Conservation (phyloP, 92 coral and sea anemone species). For the Umimayanthus chanpuru region DNA sequence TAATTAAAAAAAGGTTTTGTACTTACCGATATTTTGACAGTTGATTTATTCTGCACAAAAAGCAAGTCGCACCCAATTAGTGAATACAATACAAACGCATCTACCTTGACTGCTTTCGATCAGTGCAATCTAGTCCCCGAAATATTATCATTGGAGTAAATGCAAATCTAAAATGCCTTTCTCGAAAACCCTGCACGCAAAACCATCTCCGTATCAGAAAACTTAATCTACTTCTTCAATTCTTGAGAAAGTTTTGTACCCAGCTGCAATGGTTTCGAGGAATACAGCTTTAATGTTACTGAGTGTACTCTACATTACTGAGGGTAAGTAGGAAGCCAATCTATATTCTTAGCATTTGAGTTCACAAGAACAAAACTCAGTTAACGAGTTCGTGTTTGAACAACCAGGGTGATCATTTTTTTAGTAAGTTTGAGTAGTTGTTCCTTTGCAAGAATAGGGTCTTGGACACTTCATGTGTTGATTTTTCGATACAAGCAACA, state of each 20-base stretch:
- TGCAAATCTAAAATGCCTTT: constrained; percentile 5
- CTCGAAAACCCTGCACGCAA: background rate
- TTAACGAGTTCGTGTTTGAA: no score
- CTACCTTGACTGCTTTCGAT: background rate
- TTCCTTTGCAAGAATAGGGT: no score
- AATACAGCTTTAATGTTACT: background rate
- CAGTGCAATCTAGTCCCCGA: background rate
- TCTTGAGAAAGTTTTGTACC: background rate
- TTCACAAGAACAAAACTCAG: no score
- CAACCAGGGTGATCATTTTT: no score
- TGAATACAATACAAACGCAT: background rate
- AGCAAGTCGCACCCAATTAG: background rate
- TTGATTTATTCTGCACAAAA: background rate
- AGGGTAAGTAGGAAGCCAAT: background rate
- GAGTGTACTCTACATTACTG: background rate
- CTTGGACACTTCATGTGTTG: no score
- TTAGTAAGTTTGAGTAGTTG: no score
- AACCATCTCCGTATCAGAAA: background rate
- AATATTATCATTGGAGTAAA: background rate
- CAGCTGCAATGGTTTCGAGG: background rate
- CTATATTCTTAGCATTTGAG: background rate
- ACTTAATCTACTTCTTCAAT: no score
- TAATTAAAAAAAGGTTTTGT: background rate
- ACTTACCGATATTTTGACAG: background rate
- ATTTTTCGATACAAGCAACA: no score